These are phyloP conservation scores for Pipa parva DNA, from an alignment of 2,113 vertebrate genomes.

Conservation along the genomic window DNA sequence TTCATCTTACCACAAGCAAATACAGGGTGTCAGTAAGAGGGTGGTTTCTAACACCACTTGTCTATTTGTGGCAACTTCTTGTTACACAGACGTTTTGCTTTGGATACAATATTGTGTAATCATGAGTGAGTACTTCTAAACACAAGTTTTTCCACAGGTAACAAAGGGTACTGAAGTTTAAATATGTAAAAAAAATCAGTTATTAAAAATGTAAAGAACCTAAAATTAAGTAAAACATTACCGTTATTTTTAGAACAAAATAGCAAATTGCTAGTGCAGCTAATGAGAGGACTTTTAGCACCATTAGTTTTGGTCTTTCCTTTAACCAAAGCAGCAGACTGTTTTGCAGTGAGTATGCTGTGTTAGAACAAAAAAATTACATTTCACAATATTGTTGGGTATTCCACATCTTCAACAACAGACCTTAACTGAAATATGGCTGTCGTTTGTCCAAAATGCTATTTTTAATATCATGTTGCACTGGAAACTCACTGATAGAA, in stretches of 20 bases:
- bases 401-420: constrained; percentile 8
- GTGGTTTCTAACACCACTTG: too few species aligned
- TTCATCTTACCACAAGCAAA: too few species aligned
- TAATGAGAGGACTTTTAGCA: constrained; percentile 41
- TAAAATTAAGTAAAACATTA: background rate
- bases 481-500: constrained; percentile 7
- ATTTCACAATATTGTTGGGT: constrained; percentile 10
- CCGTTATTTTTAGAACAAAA: background rate
- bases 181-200: too few species aligned
- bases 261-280: background rate
- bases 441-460: constrained; percentile 8
- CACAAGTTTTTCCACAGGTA: too few species aligned
- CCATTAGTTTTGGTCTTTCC: background rate
- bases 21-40: too few species aligned
- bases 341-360: constrained; percentile 4
- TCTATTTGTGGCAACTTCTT: too few species aligned
- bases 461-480: constrained; percentile 16
- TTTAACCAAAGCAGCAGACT: background rate
- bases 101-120: too few species aligned
- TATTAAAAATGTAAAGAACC: too few species aligned
- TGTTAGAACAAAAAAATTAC: background rate
- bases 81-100: too few species aligned
- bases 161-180: too few species aligned
- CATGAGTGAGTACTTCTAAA: too few species aligned
- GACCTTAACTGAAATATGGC: constrained; percentile 17